Conservation (phyloP, 2,888 invertebrate species). For the Tinea semifulvella region DNA sequence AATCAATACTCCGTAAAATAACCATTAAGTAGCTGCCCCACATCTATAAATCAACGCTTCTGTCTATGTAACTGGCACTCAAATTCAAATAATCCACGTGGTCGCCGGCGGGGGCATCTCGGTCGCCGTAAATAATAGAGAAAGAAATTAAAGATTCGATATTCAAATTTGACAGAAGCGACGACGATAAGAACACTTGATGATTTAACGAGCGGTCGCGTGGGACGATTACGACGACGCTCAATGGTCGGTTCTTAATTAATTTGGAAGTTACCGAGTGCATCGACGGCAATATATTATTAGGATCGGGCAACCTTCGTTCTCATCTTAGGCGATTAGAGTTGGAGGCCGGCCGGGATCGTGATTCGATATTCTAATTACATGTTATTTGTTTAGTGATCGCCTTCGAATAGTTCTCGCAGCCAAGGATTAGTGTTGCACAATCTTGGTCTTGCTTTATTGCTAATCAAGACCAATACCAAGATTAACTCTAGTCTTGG, state of each 20-base stretch:
- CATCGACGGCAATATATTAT: slow-evolving; percentile 28
- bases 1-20: slow-evolving; percentile 53
- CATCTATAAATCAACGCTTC: slow-evolving; percentile 50
- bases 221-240: slow-evolving; percentile 47
- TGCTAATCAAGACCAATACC: no score
- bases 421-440: no score
- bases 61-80: slow-evolving; percentile 43
- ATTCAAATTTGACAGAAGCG: slow-evolving; percentile 60
- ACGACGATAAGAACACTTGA: slow-evolving; percentile 55
- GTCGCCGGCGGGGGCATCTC: slow-evolving; percentile 33
- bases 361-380: slow-evolving; percentile 62
- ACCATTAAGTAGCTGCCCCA: slow-evolving; percentile 52
- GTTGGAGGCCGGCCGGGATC: slow-evolving; percentile 43
- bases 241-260: slow-evolving; percentile 45
- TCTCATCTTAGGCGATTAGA: slow-evolving; percentile 50
- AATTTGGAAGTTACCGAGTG: slow-evolving; percentile 38
- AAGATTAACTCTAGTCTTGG: no score
- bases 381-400: slow-evolving; percentile 53
- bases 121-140: slow-evolving; percentile 46
- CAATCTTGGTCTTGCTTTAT: no score
- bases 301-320: slow-evolving; percentile 36
- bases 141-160: slow-evolving; percentile 54
- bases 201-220: slow-evolving; percentile 50
- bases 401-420: slow-evolving; percentile 20
- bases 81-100: slow-evolving; percentile 55